A percentile compares a stretch with the other conserved stretches of the same genome.
Conservation (phyloP, 1,140 invertebrate genomes). For the Argopecten irradians region DNA sequence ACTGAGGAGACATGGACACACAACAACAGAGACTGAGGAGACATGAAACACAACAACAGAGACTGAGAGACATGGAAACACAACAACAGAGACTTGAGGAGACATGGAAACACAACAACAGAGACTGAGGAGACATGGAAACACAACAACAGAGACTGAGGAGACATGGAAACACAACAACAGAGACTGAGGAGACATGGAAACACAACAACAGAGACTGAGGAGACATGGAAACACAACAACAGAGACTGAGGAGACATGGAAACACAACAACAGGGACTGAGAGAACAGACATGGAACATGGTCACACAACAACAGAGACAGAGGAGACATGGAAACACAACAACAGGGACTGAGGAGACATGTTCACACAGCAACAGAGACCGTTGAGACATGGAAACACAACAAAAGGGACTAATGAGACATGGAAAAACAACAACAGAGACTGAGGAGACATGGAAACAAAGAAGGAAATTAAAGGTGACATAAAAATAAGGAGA, state of each 20-base stretch:
- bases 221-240: neutral
- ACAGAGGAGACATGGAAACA: neutral
- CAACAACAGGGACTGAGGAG: neutral
- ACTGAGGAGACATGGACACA: neutral
- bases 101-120: neutral
- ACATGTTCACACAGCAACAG: neutral
- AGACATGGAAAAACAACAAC: neutral
- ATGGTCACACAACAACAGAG: neutral
- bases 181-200: no score
- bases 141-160: neutral
- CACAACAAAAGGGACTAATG: neutral
- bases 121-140: no score
- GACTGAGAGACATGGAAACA: no score
- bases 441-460: neutral
- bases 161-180: neutral
- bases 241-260: no score
- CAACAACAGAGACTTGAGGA: neutral
- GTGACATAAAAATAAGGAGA: neutral
- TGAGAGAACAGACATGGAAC: neutral
- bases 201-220: neutral
- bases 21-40: no score
- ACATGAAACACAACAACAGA: no score
- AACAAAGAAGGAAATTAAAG: neutral
- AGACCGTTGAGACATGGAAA: no score
- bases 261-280: no score